A percentile compares a stretch with the other conserved stretches of the same genome.
These are phyloP conservation scores for Bostrychus sinensis DNA, from an alignment of 2,113 vertebrate species.

Conservation along the genomic window DNA sequence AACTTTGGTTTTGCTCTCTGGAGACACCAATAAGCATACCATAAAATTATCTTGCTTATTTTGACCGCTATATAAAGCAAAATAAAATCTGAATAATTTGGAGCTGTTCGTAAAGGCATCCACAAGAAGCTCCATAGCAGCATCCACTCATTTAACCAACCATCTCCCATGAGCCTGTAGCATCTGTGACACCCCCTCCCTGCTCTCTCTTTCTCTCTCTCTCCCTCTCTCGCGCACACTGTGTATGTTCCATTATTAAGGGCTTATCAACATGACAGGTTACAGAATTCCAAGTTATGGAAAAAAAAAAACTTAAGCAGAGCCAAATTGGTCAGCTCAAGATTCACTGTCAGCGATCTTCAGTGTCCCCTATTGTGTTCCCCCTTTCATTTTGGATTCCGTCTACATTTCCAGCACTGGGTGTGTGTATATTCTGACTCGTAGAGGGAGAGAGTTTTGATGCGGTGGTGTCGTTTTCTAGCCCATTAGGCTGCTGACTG, in stretches of 20 bases:
- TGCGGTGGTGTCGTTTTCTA: conserved; percentile 13
- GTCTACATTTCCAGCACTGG: conserved; percentile 19
- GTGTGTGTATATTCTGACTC: conserved; percentile 19
- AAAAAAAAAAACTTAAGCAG: conserved; percentile 6
- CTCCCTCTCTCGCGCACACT: too few relatives aligned
- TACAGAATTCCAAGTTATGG: conserved; percentile 46
- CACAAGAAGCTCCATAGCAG: background rate
- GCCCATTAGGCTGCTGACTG: conserved; percentile 48
- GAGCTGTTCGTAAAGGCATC: too few relatives aligned
- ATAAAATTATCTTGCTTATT: too few relatives aligned
- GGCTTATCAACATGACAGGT: conserved; percentile 43
- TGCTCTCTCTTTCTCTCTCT: background rate
- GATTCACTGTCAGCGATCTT: conserved; percentile 32
- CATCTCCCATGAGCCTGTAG: conserved; percentile 39
- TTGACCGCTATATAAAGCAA: too few relatives aligned
- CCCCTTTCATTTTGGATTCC: conserved; percentile 4
- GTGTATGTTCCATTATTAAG: conserved; percentile 45
- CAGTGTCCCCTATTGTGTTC: background rate
- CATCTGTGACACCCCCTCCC: conserved; percentile 44
- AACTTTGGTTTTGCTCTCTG: too few relatives aligned
- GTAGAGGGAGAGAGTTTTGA: conserved; percentile 24
- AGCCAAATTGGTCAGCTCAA: conserved; percentile 37
- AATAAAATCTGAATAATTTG: too few relatives aligned
- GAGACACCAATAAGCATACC: too few relatives aligned
- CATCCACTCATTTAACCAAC: conserved; percentile 35